Evolutionary conservation across 2,113 vertebrate genomes (phyloP).

Genomic region (Dicaeum eximium): DNA sequence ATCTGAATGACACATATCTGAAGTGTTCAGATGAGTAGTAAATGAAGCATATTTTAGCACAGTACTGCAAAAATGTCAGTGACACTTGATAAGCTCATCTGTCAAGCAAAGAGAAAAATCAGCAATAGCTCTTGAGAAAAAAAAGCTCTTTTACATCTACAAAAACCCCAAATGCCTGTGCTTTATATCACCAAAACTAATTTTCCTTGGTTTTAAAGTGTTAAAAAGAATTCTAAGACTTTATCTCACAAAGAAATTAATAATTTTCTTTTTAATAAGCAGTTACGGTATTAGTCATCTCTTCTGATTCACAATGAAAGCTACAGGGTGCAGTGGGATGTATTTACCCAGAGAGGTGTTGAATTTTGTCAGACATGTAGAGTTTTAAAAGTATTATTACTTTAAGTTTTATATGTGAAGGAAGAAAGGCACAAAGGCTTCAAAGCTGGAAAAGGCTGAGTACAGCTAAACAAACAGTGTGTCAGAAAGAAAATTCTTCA

Average conservation of each 20-base stretch:
- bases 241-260: slow-evolving; percentile 42
- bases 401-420: neutral
- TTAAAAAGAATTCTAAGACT: slow-evolving; percentile 27
- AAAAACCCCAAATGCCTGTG: neutral
- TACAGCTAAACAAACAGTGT: neutral
- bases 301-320: slow-evolving; percentile 66
- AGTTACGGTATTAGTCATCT: slow-evolving; percentile 66
- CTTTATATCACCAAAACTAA: neutral
- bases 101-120: slow-evolving; percentile 43
- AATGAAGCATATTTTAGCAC: slow-evolving; percentile 55
- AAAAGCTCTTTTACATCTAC: neutral
- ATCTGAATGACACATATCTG: slow-evolving; percentile 36
- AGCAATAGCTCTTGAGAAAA: slow-evolving; percentile 15
- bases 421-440: neutral
- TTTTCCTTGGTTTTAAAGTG: slow-evolving; percentile 17
- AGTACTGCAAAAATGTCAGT: slow-evolving; percentile 30
- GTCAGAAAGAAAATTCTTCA: neutral
- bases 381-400: slow-evolving; percentile 12
- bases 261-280: slow-evolving; percentile 47
- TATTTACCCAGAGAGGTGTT: slow-evolving; percentile 15
- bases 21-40: slow-evolving; percentile 39
- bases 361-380: slow-evolving; percentile 45
- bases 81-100: slow-evolving; percentile 28
- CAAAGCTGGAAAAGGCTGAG: neutral
- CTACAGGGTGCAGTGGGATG: slow-evolving; percentile 15